Conservation (phyloP, 2,797 vertebrate species). For the Sciurus carolinensis region DNA sequence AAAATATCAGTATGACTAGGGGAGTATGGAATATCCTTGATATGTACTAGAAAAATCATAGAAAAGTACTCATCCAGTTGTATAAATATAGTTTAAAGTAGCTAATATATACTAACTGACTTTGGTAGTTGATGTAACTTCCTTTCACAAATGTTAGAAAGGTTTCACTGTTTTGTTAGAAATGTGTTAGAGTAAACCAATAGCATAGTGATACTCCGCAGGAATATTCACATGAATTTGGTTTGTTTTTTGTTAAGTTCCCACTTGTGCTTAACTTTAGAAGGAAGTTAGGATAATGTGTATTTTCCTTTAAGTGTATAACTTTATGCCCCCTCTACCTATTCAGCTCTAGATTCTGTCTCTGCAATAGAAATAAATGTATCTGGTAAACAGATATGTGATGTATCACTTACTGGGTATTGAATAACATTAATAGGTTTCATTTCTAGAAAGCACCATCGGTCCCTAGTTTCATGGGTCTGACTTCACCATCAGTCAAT, state of each 20-base stretch:
- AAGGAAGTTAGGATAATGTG: background rate
- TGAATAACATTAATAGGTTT: background rate
- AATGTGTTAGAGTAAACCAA: background rate
- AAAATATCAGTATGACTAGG: background rate
- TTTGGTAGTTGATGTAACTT: background rate
- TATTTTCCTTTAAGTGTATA: background rate
- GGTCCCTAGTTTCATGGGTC: background rate
- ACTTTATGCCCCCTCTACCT: background rate
- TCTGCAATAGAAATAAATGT: background rate
- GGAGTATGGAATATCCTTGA: background rate
- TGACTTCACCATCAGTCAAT: conserved; percentile 26
- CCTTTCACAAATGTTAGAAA: background rate
- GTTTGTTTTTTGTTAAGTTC: background rate
- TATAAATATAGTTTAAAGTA: background rate
- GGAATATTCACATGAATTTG: background rate
- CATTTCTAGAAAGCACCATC: conserved; percentile 23
- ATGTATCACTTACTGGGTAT: background rate
- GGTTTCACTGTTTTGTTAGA: background rate
- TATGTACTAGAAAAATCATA: background rate
- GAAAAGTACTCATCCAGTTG: background rate
- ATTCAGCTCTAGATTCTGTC: background rate
- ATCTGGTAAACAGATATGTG: background rate
- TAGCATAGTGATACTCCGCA: background rate
- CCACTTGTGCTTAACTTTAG: background rate
- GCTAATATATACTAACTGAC: background rate